Evolutionary conservation across 2,888 invertebrate genomes (phyloP), one percentile per base, ranked within the genome.

Genomic region (Dexiosoma caninum): DNA sequence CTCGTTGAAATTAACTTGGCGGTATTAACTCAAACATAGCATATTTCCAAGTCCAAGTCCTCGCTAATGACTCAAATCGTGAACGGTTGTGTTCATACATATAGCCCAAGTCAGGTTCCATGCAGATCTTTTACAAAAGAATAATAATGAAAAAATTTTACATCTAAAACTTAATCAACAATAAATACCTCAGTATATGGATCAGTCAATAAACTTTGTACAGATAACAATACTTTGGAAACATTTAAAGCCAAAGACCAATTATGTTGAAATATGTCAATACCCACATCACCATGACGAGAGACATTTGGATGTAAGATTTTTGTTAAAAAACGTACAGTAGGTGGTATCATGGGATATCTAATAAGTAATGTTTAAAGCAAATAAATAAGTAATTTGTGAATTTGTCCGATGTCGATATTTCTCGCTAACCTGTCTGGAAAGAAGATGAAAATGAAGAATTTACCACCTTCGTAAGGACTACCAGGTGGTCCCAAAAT

Each of bases 301-400:
- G 97, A 97, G 70, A 98, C 95, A 91, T 98, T 98, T 6, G 98
- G 98, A 91, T 98, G 98, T 86, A 97, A 93, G 84, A 98, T 96
- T 90, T 95, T 96, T 0, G 98, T 98, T 79, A 98, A 92, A 91
- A 98, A 98, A 19, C 97, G 92, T 0, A 98, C 97, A 72, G 95
- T 94, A 0, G 98, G 98, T 14, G 98, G 98, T 84, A 93, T 93
- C 94, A 98, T 94, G 0, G 98, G 98, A 91, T 98, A 97, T 84
- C 94, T 92, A 27, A 69, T n/a, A n/a, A n/a, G n/a, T n/a, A n/a
- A n/a, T n/a, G n/a, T n/a, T n/a, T n/a, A n/a, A n/a, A 8, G 30
- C 14, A 37, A 53, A 21, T n/a, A 2, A 71, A 81, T 42, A 30
- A 19, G 1, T n/a, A 14, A 35, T 35, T 57, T n/a, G 7, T 12